These are phyloP conservation scores for Agrochola lota DNA, from an alignment of 2,888 invertebrate genomes.

Conservation along the genomic window DNA sequence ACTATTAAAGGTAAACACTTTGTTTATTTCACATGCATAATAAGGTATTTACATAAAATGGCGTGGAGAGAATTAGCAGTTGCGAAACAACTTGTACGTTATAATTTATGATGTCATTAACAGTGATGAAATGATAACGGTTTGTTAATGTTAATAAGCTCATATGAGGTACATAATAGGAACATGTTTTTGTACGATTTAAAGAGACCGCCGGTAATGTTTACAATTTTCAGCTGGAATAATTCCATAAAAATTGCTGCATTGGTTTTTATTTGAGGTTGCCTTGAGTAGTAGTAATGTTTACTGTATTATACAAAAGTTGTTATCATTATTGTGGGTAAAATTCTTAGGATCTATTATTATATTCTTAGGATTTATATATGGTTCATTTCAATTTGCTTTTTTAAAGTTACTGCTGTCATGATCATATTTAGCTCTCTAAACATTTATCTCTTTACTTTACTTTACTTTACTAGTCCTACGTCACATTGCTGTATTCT, in stretches of 20 bases:
- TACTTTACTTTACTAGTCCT: neutral
- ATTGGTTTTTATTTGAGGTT: neutral
- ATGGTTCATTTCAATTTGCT: neutral
- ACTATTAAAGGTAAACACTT: constrained; percentile 48
- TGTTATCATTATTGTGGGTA: neutral
- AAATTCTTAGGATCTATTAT: neutral
- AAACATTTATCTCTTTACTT: neutral
- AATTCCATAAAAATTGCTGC: neutral
- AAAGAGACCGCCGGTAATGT: neutral
- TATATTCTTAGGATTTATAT: too few species aligned
- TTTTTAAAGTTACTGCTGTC: neutral
- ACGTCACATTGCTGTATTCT: neutral
- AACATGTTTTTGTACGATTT: constrained; percentile 19
- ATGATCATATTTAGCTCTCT: neutral
- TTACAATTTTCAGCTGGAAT: constrained; percentile 3
- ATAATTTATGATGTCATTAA: constrained; percentile 65
- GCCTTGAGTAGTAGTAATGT: neutral
- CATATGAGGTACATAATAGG: constrained; percentile 16
- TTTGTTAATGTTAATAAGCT: constrained; percentile 55
- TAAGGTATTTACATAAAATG: constrained; percentile 68
- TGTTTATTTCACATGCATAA: constrained; percentile 66
- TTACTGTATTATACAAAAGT: neutral
- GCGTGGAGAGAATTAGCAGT: constrained; percentile 43
- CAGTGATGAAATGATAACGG: constrained; percentile 59
- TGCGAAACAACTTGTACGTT: constrained; percentile 59